Conservation (phyloP, 2,888 invertebrate genomes). For the Amblyjoppa proteus region DNA sequence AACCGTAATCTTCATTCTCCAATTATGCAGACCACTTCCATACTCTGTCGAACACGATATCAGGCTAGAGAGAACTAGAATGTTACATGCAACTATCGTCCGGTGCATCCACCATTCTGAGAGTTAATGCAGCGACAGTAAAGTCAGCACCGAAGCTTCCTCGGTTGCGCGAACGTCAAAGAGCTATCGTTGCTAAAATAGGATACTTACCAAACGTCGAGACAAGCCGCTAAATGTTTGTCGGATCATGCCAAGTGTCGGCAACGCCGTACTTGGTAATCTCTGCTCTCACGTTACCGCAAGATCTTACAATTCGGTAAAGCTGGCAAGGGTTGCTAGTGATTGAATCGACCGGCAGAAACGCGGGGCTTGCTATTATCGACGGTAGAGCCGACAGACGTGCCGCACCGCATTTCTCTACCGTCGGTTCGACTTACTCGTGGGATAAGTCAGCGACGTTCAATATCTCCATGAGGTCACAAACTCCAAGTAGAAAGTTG, state of each 20-base stretch:
- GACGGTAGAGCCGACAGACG: not conserved
- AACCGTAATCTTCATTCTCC: not conserved
- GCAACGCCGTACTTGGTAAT: not conserved
- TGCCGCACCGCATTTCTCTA: not conserved
- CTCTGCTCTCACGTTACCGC: not conserved
- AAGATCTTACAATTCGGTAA: not conserved
- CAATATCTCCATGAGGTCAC: not conserved
- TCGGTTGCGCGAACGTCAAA: not conserved
- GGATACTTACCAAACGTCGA: not conserved
- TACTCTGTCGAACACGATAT: not conserved
- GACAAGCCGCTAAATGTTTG: not conserved
- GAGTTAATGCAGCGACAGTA: not conserved
- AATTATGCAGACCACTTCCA: not conserved
- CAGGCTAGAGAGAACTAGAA: not conserved
- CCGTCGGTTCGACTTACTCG: not conserved
- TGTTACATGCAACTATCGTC: not conserved
- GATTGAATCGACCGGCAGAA: not conserved
- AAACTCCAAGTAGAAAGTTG: not conserved
- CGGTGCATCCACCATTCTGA: not conserved
- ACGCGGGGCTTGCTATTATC: conserved; percentile 32
- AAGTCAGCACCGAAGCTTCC: not conserved
- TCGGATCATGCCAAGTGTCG: not conserved
- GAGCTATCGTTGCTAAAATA: conserved; percentile 1
- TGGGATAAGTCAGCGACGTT: not conserved
- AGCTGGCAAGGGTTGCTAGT: not conserved